These are phyloP conservation scores for Stomatorhinus ivindoensis DNA, from an alignment of 2,113 vertebrate genomes.

Conservation along the genomic window DNA sequence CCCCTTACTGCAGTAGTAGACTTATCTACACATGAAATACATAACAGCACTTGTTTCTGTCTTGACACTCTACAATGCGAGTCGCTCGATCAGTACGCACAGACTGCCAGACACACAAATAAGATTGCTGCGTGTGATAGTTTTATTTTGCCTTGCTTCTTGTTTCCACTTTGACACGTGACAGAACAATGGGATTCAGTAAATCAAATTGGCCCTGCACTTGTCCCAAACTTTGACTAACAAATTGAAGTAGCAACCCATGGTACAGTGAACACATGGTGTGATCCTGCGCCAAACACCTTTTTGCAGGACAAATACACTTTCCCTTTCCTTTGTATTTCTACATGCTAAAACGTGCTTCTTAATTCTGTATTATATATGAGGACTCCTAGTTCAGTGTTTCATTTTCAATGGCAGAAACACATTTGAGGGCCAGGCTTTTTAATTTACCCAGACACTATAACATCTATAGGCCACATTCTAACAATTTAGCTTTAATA, in stretches of 20 bases:
- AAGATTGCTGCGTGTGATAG: background rate
- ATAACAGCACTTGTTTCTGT: background rate
- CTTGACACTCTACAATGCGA: background rate
- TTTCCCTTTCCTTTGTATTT: background rate
- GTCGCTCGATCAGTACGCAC: background rate
- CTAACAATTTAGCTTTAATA: background rate
- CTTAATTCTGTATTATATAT: slow-evolving; percentile 34
- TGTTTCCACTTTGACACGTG: slow-evolving; percentile 6
- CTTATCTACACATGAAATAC: slow-evolving; percentile 10
- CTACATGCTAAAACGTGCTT: background rate
- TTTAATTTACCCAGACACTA: background rate
- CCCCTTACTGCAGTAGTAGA: background rate
- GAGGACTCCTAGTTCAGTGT: background rate
- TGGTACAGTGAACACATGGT: background rate
- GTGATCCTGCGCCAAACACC: background rate
- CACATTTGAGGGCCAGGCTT: background rate
- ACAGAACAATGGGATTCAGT: slow-evolving; percentile 2
- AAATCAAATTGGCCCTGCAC: background rate
- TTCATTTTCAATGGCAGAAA: background rate
- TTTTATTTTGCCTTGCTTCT: background rate
- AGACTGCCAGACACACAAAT: background rate
- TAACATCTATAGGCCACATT: background rate
- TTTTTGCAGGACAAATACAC: background rate
- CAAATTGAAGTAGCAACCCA: background rate
- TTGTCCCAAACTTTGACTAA: slow-evolving; percentile 4